These are phyloP conservation scores for Ciona savignyi DNA, from an alignment of 23 tunicate species.

Conservation along the genomic window DNA sequence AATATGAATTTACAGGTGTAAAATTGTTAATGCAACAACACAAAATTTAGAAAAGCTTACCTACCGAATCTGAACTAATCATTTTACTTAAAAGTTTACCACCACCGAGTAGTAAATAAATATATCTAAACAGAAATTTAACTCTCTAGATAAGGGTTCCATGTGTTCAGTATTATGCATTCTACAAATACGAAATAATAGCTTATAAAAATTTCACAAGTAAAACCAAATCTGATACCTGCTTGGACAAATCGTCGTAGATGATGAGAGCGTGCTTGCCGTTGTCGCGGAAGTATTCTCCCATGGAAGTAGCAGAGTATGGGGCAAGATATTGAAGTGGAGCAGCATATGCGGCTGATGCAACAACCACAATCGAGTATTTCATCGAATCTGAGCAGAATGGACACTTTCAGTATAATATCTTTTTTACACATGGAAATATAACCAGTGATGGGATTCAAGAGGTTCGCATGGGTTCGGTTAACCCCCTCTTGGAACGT, in stretches of 20 bases:
- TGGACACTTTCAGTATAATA: no score
- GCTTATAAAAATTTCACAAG: neutral
- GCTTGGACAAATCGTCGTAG: slow-evolving; percentile 99
- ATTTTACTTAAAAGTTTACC: neutral
- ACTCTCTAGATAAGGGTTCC: neutral
- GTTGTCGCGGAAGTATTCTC: slow-evolving; percentile 97
- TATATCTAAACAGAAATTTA: no score
- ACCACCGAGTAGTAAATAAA: no score
- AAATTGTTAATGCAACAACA: no score
- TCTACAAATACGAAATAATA: neutral
- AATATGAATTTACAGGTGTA: no score
- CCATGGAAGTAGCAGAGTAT: slow-evolving; percentile 98
- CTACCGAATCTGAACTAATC: neutral
- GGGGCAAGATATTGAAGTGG: slow-evolving; percentile 99
- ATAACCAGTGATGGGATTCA: no score
- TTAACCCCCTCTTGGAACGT: no score
- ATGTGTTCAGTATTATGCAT: neutral
- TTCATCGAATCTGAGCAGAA: slow-evolving; percentile 73
- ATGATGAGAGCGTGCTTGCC: slow-evolving; percentile 96
- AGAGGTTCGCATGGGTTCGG: no score
- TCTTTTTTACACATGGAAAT: no score
- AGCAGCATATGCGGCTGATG: slow-evolving; percentile 99
- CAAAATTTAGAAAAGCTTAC: slow-evolving; percentile 1
- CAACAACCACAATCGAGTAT: slow-evolving; percentile 96
- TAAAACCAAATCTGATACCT: slow-evolving; percentile 50